These are phyloP conservation scores for Cryptocephalus moraei DNA, from an alignment of 2,888 invertebrate species.

Conservation along the genomic window DNA sequence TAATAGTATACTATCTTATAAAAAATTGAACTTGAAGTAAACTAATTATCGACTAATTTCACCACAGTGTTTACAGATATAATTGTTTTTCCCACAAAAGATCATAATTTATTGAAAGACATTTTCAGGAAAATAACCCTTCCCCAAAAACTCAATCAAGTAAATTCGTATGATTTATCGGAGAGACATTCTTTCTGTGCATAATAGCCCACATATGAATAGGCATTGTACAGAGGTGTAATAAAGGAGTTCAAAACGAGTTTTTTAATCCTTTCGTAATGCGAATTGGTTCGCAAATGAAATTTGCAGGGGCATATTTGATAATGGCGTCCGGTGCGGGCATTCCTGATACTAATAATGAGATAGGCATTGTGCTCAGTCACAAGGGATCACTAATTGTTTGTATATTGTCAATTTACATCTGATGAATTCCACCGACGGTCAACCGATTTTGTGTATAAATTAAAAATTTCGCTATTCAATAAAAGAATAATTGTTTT, in stretches of 20 bases:
- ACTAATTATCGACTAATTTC: too few relatives aligned
- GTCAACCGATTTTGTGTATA: conserved; percentile 15
- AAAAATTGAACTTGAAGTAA: too few relatives aligned
- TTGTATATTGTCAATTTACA: conserved; percentile 40
- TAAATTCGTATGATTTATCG: conserved; percentile 20
- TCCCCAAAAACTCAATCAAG: conserved; percentile 13
- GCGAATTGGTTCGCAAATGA: conserved; percentile 27
- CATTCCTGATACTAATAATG: conserved; percentile 38
- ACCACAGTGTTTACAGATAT: too few relatives aligned
- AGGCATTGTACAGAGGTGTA: conserved; percentile 25
- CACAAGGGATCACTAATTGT: conserved; percentile 37
- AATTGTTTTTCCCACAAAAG: too few relatives aligned
- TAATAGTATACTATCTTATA: too few relatives aligned
- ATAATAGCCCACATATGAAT: conserved; percentile 20
- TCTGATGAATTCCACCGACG: conserved; percentile 32
- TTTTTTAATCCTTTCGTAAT: conserved; percentile 30
- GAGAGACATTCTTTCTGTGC: conserved; percentile 18
- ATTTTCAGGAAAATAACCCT: not conserved
- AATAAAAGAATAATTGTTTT: conserved; percentile 20
- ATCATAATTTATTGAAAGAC: too few relatives aligned
- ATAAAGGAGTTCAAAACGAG: conserved; percentile 27
- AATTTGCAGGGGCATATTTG: conserved; percentile 35
- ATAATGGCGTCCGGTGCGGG: conserved; percentile 32
- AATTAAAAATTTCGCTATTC: conserved; percentile 24
- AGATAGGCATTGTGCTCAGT: conserved; percentile 36